Conservation (phyloP, 2,888 invertebrate genomes). For the Drosophila kanekoi region DNA sequence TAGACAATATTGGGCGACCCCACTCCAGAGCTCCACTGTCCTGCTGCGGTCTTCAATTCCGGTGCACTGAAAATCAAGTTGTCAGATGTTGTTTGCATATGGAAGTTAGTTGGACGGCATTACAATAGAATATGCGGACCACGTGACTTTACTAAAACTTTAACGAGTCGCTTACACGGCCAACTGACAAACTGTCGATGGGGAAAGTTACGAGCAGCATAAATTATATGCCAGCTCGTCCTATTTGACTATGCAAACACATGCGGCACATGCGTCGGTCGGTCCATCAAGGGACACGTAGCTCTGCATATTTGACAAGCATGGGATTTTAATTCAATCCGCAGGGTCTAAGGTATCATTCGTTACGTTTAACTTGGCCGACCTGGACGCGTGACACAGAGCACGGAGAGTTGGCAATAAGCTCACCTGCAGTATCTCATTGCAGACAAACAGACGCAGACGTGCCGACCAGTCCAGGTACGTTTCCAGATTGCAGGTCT, state of each 20-base stretch:
- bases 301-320: conserved; percentile 55
- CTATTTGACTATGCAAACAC: conserved; percentile 23
- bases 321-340: conserved; percentile 66
- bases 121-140: conserved; percentile 22
- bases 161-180: conserved; percentile 57
- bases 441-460: conserved; percentile 84
- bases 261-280: conserved; percentile 14
- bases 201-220: conserved; percentile 59
- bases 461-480: conserved; percentile 85
- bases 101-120: conserved; percentile 1
- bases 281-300: conserved; percentile 34
- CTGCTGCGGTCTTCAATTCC: conserved; percentile 84
- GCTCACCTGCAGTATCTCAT: conserved; percentile 85
- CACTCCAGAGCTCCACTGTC: conserved; percentile 85
- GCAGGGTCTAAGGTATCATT: conserved; percentile 50
- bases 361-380: conserved; percentile 46
- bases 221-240: conserved; percentile 56
- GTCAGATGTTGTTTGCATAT: conserved; percentile 37
- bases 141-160: conserved; percentile 66
- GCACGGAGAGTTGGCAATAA: background rate
- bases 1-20: conserved; percentile 85
- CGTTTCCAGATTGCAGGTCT: conserved; percentile 85
- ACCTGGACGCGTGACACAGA: conserved; percentile 2
- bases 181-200: conserved; percentile 70
- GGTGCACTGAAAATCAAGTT: conserved; percentile 75